These are phyloP conservation scores for Chaenodraco wilsoni DNA, from an alignment of 2,797 vertebrate genomes.

Conservation along the genomic window DNA sequence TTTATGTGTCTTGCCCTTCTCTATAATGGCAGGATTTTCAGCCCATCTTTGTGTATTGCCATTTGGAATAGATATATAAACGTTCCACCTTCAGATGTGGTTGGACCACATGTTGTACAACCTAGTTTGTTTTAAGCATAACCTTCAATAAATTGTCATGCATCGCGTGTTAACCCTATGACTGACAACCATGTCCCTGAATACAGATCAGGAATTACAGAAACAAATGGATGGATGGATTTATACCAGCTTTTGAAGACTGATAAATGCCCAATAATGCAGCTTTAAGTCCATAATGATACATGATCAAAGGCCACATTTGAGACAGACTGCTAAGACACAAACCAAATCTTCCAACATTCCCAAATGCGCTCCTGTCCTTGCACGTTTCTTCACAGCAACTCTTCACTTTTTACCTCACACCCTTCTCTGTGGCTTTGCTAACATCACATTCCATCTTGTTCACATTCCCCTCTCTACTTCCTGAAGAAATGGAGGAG, in stretches of 20 bases:
- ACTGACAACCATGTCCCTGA: slow-evolving; percentile 22
- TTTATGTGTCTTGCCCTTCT: not conserved
- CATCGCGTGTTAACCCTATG: not conserved
- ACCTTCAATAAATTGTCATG: not conserved
- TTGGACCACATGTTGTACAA: not conserved
- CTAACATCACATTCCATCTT: slow-evolving; percentile 49
- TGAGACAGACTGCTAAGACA: slow-evolving; percentile 34
- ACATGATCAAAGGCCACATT: slow-evolving; percentile 42
- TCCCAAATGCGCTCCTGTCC: slow-evolving; percentile 31
- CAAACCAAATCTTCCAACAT: slow-evolving; percentile 46
- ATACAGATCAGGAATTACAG: slow-evolving; percentile 19
- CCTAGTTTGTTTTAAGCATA: not conserved
- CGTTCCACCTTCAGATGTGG: not conserved
- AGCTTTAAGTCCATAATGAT: slow-evolving; percentile 16
- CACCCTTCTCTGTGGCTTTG: slow-evolving; percentile 24
- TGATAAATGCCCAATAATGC: slow-evolving; percentile 14
- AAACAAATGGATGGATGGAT: slow-evolving; percentile 25
- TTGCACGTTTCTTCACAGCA: slow-evolving; percentile 41
- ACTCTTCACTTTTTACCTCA: slow-evolving; percentile 48
- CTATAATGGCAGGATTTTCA: not conserved
- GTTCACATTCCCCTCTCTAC: slow-evolving; percentile 36
- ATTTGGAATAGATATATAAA: not conserved
- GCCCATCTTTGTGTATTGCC: not conserved
- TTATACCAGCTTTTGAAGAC: slow-evolving; percentile 15
- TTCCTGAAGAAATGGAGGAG: slow-evolving; percentile 28